Base-by-base conservation (phyloP, 2,888 invertebrate species). In the Theretra japonica region DNA sequence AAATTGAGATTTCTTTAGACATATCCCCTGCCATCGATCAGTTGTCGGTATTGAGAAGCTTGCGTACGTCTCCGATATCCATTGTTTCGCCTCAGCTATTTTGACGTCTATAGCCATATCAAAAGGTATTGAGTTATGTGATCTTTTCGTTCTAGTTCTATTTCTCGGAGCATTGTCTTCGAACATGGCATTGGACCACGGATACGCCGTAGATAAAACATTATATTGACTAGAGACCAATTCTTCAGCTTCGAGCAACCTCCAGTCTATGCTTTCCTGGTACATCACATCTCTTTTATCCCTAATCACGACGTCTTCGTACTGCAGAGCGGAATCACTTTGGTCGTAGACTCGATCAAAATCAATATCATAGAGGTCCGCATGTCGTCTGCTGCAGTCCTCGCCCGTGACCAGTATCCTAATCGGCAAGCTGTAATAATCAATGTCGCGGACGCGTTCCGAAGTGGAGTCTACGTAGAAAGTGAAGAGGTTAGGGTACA, bases 391-490 rank as follows among this genome's bases (percentile, higher is more conserved):
- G 72, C 95, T 96, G 81, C 97, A 97, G 79, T 96, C 95, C 76
- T 95, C 95, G 0, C 97, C 97, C 17, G 96, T 95, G 53, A 98
- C 96, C 77, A 97, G 95, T 71, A 97, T 95, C 76, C 97, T 94
- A 74, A 98, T 93, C 1, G 97, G 97, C 72, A 97, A 88, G 83
- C 97, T 97, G 84, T 97, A 97, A 86, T 97, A 98, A 85, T 97
- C 97, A 75, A 98, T 97, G 78, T 97, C 97, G 68, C 97, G 95
- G 75, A 97, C 94, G 71, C 97, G 94, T 81, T 96, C 97, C 75
- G 97, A 97, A 70, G 97, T 97, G 53, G 98, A 98, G 87, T 98
- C 98, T 74, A 98, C 96, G 89, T 97, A 97, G 85, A 98, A 96
- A 5, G 97, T 98, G 88, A 98, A 98, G 72, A 98, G 95, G 82